Base-by-base conservation (phyloP, 2,888 invertebrate species). In the Lepidochrysops patricia region DNA sequence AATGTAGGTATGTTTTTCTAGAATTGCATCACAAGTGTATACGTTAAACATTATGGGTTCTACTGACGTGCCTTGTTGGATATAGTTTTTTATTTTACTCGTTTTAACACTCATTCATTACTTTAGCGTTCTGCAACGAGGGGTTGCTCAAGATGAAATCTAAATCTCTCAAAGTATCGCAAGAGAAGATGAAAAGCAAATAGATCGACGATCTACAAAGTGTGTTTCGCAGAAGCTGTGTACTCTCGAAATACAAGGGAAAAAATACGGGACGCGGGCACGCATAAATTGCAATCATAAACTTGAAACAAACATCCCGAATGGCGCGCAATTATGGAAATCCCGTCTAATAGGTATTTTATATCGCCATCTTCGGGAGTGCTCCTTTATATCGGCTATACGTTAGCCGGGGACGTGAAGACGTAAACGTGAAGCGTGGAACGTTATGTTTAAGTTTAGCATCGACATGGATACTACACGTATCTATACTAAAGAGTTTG, bases 241-340 rank as follows among this genome's bases (percentile, higher is more conserved):
- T 23, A 43, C 43, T 29, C 29, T 23, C 19, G 19, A 7, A 43
- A 43, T 23, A 19, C 43, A 23, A 43, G 43, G 43, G 19, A 64
- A 69, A 68, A 66, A 68, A 68, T 64, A 65, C 63, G 57, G 68
- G 62, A 64, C 71, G 68, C 68, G 70, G 66, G 66, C 63, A 65
- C 70, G 68, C 71, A 71, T 72, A 73, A 73, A 73, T 74, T 70
- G 73, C 64, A 61, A 61, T 66, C 67, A 70, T 70, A 72, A 72
- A 73, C 72, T 71, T 66, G 66, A 67, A 69, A 71, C 69, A 70
- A 72, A 72, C 70, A 70, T 67, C 64, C 67, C 67, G 70, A 69
- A 72, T 68, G 67, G 64, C 62, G 70, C 67, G 68, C 73, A 70
- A 73, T 73, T 71, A 73, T 69, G 71, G 66, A 67, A 66, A 70